These are phyloP conservation scores for Hypomecis atomaria DNA, from an alignment of 2,888 invertebrate genomes.

Conservation along the genomic window DNA sequence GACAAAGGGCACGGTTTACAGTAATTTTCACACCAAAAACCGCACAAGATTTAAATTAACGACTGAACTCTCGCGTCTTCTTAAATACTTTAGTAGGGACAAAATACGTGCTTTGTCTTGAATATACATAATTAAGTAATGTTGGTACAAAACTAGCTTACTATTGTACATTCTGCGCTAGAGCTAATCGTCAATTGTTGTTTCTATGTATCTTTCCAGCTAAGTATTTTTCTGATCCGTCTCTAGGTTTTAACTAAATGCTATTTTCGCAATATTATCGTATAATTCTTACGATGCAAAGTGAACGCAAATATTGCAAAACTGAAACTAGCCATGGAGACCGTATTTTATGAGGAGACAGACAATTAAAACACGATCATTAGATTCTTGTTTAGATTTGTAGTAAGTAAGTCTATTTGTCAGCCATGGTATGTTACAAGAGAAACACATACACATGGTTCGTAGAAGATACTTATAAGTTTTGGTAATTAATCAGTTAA, in stretches of 20 bases:
- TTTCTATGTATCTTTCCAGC: not conserved
- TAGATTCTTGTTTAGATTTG: not conserved
- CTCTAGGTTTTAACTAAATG: conserved; percentile 9
- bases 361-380: conserved; percentile 8
- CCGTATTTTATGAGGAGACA: conserved; percentile 19
- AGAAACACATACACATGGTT: too few species aligned
- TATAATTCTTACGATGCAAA: conserved; percentile 3
- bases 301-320: conserved; percentile 34
- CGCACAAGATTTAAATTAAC: not conserved
- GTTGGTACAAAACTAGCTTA: too few species aligned
- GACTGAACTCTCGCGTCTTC: too few species aligned
- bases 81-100: too few species aligned
- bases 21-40: not conserved
- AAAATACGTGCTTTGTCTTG: not conserved
- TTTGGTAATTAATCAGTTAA: too few species aligned
- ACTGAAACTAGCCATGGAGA: conserved; percentile 31
- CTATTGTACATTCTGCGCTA: not conserved
- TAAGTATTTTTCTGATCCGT: conserved; percentile 5
- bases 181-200: not conserved
- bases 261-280: conserved; percentile 31
- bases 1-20: not conserved
- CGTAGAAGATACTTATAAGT: too few species aligned
- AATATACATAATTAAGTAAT: not conserved
- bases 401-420: too few species aligned
- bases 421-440: too few species aligned